A percentile compares a stretch with the other conserved stretches of the same genome.
Conservation (phyloP, 2,888 invertebrate genomes). For the Ophraella communa region DNA sequence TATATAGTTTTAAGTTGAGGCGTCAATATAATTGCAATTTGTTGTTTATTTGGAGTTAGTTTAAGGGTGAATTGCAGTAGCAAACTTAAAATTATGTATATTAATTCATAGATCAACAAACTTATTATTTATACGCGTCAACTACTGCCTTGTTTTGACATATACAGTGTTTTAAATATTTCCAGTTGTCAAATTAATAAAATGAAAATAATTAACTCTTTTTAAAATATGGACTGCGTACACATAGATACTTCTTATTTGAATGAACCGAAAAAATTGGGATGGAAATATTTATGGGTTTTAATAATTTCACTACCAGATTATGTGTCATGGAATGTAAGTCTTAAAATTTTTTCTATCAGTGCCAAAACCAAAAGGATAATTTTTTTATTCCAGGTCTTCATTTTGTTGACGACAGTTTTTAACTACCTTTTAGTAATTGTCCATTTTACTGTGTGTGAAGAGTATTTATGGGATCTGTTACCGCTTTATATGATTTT, state of each 20-base stretch:
- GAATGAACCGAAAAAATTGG: background rate
- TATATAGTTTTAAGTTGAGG: too few species aligned
- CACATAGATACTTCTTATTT: background rate
- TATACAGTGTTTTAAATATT: too few species aligned
- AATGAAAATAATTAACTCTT: too few species aligned
- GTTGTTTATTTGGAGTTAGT: too few species aligned
- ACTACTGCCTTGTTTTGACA: too few species aligned
- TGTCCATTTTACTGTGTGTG: slow-evolving; percentile 12
- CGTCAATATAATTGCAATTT: too few species aligned
- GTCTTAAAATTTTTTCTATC: background rate
- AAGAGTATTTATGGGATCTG: background rate
- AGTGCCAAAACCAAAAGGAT: background rate
- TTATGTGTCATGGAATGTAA: slow-evolving; percentile 19
- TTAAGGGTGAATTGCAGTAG: too few species aligned
- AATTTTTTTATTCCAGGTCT: slow-evolving; percentile 21
- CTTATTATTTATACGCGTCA: too few species aligned
- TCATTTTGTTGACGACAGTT: slow-evolving; percentile 16
- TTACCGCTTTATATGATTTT: slow-evolving; percentile 23
- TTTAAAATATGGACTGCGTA: background rate
- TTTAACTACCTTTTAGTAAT: slow-evolving; percentile 29
- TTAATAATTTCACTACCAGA: slow-evolving; percentile 10
- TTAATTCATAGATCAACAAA: too few species aligned
- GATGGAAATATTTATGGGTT: background rate
- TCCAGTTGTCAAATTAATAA: too few species aligned
- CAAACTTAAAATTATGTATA: too few species aligned